Conservation (phyloP, 1,140 invertebrate species). For the Drosophila kikkawai region DNA sequence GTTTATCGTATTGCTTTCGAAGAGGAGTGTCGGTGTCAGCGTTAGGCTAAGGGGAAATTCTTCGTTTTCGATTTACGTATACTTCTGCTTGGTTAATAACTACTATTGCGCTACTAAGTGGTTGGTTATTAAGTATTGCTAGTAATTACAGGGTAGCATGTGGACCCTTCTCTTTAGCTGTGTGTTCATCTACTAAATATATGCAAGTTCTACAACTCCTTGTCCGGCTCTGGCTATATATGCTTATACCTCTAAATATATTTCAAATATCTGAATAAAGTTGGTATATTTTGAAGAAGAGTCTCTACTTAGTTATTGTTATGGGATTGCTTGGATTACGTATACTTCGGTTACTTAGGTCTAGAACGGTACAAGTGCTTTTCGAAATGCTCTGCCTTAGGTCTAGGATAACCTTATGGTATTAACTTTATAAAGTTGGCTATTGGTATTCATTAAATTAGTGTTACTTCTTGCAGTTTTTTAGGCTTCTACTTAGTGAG, state of each 20-base stretch:
- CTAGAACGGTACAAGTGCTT: constrained; percentile 73
- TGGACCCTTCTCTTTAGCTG: constrained; percentile 41
- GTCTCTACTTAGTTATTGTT: constrained; percentile 28
- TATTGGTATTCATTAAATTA: constrained; percentile 38
- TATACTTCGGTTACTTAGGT: constrained; percentile 50
- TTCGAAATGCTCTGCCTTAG: constrained; percentile 78
- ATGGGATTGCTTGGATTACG: constrained; percentile 40
- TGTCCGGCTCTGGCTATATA: constrained; percentile 20
- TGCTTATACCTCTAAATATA: constrained; percentile 9
- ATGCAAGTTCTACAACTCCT: constrained; percentile 30
- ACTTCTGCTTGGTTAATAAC: constrained; percentile 47
- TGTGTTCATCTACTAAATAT: constrained; percentile 27
- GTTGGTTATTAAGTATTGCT: constrained; percentile 12
- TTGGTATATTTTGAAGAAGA: neutral
- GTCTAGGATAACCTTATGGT: constrained; percentile 31
- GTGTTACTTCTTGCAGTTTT: constrained; percentile 63
- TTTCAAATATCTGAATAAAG: constrained; percentile 4
- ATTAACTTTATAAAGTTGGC: constrained; percentile 9
- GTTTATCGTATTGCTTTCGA: constrained; percentile 71
- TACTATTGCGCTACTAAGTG: constrained; percentile 22
- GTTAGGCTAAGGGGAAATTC: constrained; percentile 52
- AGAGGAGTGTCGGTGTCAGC: constrained; percentile 2
- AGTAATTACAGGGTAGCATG: constrained; percentile 21
- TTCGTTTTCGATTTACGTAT: constrained; percentile 72
- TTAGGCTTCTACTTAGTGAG: constrained; percentile 9